Evolutionary conservation across 2,888 invertebrate genomes (phyloP).

Genomic region (Temnothorax unifasciatus): DNA sequence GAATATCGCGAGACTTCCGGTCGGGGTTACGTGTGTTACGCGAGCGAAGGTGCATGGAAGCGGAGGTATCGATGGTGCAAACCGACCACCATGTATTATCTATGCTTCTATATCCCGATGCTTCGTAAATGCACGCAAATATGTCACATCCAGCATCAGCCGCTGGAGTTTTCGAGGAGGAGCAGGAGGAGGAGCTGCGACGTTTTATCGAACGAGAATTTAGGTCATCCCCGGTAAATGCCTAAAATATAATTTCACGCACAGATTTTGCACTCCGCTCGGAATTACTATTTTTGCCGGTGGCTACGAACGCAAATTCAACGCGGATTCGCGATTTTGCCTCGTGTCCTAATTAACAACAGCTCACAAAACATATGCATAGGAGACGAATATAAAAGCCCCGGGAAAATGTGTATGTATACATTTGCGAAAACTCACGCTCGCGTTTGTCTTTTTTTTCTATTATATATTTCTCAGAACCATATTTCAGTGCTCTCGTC

Average conservation of each 20-base stretch:
- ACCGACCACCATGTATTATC: conserved; percentile 38
- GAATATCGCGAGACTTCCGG: conserved; percentile 38
- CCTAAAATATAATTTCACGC: conserved; percentile 46
- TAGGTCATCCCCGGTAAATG: conserved; percentile 35
- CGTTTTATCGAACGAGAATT: conserved; percentile 40
- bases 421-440: neutral
- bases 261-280: conserved; percentile 22
- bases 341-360: conserved; percentile 44
- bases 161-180: conserved; percentile 15
- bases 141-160: conserved; percentile 45
- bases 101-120: conserved; percentile 4
- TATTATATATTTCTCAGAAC: conserved; percentile 11
- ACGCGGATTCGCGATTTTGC: conserved; percentile 21
- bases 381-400: conserved; percentile 30
- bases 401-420: neutral
- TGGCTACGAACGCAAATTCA: conserved; percentile 7
- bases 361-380: conserved; percentile 22
- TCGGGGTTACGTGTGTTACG: conserved; percentile 11
- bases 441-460: neutral
- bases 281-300: conserved; percentile 41
- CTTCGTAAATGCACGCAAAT: conserved; percentile 42
- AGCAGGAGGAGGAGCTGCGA: neutral
- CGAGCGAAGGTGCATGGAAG: neutral
- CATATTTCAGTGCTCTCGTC: conserved; percentile 2
- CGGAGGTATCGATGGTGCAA: conserved; percentile 15